A percentile compares a stretch with the other conserved stretches of the same genome.
phyloP scores from a whole-genome alignment of 2,888 invertebrate species.

The Pocota personata region DNA sequence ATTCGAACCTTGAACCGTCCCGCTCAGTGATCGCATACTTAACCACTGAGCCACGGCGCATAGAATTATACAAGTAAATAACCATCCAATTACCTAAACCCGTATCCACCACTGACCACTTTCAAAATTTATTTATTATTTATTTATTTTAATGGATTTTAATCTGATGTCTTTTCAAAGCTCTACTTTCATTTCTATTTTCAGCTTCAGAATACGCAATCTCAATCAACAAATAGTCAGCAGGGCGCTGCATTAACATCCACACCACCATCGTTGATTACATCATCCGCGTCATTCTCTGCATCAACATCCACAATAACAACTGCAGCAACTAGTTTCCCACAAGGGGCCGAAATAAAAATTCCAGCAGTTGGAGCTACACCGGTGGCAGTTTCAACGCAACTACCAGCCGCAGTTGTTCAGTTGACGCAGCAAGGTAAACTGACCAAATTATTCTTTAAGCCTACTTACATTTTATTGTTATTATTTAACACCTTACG shows the following conservation, averaged over 20 bases:
- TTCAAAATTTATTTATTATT: too few relatives aligned
- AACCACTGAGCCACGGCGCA: too few relatives aligned
- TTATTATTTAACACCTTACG: slow-evolving; percentile 41
- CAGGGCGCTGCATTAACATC: slow-evolving; percentile 60
- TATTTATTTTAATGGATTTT: not conserved
- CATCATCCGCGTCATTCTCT: slow-evolving; percentile 51
- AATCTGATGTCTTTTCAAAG: not conserved
- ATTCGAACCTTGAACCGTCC: too few relatives aligned
- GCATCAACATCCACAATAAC: slow-evolving; percentile 29
- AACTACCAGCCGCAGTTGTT: slow-evolving; percentile 86
- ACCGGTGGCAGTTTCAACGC: slow-evolving; percentile 85
- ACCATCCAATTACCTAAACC: too few relatives aligned
- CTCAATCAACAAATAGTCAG: slow-evolving; percentile 76
- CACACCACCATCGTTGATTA: slow-evolving; percentile 60
- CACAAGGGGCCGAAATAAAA: slow-evolving; percentile 85
- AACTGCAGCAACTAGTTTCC: slow-evolving; percentile 74
- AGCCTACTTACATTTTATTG: not conserved
- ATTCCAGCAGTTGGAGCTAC: slow-evolving; percentile 85
- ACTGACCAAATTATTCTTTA: slow-evolving; percentile 25
- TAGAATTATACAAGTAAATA: too few relatives aligned
- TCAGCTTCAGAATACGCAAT: slow-evolving; percentile 79
- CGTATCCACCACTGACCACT: too few relatives aligned
- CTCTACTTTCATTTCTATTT: not conserved
- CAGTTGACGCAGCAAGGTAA: slow-evolving; percentile 86
- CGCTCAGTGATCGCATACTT: too few relatives aligned